These are phyloP conservation scores for Drosophila monieri DNA, from an alignment of 2,888 invertebrate species.

Conservation along the genomic window DNA sequence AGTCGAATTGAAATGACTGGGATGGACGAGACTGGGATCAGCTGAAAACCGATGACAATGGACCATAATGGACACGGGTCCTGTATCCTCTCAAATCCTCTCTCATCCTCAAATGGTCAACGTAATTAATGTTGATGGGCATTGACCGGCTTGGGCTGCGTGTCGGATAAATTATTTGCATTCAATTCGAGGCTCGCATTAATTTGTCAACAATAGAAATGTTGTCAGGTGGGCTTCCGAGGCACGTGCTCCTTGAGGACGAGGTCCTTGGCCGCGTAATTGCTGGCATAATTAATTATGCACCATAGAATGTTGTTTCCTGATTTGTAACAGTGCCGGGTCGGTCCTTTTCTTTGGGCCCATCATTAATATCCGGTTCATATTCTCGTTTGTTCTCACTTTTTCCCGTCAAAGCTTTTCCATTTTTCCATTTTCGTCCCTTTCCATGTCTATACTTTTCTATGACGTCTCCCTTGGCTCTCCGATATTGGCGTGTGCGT, in stretches of 20 bases:
- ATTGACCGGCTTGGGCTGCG: slow-evolving; percentile 21
- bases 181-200: slow-evolving; percentile 38
- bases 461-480: background rate
- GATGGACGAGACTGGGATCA: slow-evolving; percentile 9
- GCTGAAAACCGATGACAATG: slow-evolving; percentile 27
- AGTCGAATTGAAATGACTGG: slow-evolving; percentile 48
- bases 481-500: slow-evolving; percentile 46
- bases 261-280: slow-evolving; percentile 40
- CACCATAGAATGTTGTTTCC: slow-evolving; percentile 32
- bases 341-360: background rate
- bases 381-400: slow-evolving; percentile 6
- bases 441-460: background rate
- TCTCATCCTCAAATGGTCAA: slow-evolving; percentile 38
- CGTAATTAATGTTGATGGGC: slow-evolving; percentile 42
- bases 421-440: slow-evolving; percentile 16
- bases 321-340: slow-evolving; percentile 25
- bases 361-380: slow-evolving; percentile 61
- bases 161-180: slow-evolving; percentile 36
- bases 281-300: slow-evolving; percentile 54
- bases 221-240: slow-evolving; percentile 17
- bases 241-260: slow-evolving; percentile 39
- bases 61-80: slow-evolving; percentile 5
- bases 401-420: background rate
- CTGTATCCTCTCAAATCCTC: slow-evolving; percentile 3
- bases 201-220: slow-evolving; percentile 50